Conservation (phyloP, 2,113 vertebrate species). For the Tylochromis polylepis region DNA sequence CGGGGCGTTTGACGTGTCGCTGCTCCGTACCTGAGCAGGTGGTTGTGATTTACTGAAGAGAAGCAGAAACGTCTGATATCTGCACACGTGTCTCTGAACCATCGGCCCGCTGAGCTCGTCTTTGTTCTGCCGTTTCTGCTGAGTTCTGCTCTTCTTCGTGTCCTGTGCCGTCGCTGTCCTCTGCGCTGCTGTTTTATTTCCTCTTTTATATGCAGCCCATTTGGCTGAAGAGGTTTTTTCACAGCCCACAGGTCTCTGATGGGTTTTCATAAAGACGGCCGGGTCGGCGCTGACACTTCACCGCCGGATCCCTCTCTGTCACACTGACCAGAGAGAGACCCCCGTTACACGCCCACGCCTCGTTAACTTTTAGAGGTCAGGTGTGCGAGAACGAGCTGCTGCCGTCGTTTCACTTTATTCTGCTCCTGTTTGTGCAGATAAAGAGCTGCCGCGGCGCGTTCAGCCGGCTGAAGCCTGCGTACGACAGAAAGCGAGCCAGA, state of each 20-base stretch:
- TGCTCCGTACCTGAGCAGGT: background rate
- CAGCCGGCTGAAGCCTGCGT: background rate
- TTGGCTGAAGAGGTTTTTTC: conserved; percentile 51
- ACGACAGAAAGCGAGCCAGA: background rate
- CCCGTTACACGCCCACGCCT: conserved; percentile 22
- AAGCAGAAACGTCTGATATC: background rate
- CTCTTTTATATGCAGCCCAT: conserved; percentile 53
- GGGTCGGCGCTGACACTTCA: conserved; percentile 26
- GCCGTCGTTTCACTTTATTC: background rate
- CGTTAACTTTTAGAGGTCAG: conserved; percentile 60
- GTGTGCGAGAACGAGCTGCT: background rate
- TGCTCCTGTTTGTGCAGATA: background rate
- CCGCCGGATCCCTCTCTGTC: conserved; percentile 20
- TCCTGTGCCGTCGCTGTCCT: conserved; percentile 2
- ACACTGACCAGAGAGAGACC: conserved; percentile 44
- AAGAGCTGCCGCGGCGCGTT: background rate
- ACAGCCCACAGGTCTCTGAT: conserved; percentile 60
- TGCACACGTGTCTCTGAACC: background rate
- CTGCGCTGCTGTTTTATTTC: conserved; percentile 30
- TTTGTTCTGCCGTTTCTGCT: background rate
- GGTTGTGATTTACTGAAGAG: background rate
- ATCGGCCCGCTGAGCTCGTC: background rate
- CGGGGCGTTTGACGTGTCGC: background rate
- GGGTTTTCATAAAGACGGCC: conserved; percentile 34
- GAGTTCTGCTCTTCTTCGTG: background rate